Evolutionary conservation across 1,140 invertebrate genomes (phyloP), one percentile per base, ranked within the genome.

Genomic region (Chrysomallon squamiferum): DNA sequence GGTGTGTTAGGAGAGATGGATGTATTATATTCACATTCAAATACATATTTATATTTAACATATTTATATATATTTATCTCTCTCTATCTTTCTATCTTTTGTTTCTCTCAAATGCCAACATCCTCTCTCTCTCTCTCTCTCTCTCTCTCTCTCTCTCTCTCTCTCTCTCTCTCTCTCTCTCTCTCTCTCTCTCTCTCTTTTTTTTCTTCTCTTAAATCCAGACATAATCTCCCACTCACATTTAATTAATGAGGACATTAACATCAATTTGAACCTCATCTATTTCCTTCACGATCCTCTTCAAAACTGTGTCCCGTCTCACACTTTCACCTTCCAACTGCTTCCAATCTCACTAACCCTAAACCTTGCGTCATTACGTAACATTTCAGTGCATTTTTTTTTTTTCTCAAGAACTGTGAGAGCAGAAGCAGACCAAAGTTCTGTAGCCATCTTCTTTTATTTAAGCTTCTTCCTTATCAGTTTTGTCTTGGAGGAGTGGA

Each of bases 101-200:
- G 22, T 29, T 2, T 22, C 54, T 22, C 54, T 43, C 41, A 13
- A 0, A n/a, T 11, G 11, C 1, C 22, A 13, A 13, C 27, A 13
- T 25, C 22, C 54, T 57, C 25, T 27, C 22, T 57, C 0, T 50
- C 47, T 50, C 7, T 57, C 22, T 57, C 18, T 57, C 54, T 57
- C 18, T 57, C 54, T 57, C 0, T 57, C 54, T 57, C 1, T 57
- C 2, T 57, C 54, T 57, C 54, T 57, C 2, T 57, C 2, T 57
- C 3, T 57, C 54, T 50, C 47, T 50, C 7, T 50, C 47, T 50
- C 1, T 57, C 54, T 57, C 3, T 57, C 54, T 57, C 1, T 57
- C 5, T 57, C 0, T 57, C 54, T 57, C 54, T 57, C 54, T 27
- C 50, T 54, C 1, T 54, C 0, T 54, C 50, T 1, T 1, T 54